A percentile compares a stretch with the other conserved stretches of the same genome.
Evolutionary conservation across 2,888 invertebrate genomes (phyloP).

Genomic region (Therioaphis trifolii): DNA sequence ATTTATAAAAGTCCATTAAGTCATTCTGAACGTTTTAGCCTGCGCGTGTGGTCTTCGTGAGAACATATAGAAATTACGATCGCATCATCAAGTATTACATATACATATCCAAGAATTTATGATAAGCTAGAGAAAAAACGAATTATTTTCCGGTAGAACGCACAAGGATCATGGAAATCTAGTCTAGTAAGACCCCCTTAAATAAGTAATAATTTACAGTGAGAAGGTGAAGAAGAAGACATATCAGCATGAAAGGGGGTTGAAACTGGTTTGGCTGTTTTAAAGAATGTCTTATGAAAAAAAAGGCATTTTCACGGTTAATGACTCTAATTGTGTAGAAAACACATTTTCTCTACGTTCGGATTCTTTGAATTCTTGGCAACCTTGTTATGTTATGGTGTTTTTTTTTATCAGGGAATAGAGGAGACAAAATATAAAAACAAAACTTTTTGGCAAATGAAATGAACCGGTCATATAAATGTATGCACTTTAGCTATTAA

Average conservation of each 20-base stretch:
- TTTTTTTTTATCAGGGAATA: neutral
- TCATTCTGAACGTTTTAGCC: conserved; percentile 19
- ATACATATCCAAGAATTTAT: neutral
- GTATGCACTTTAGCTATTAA: neutral
- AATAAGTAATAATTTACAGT: neutral
- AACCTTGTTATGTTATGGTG: neutral
- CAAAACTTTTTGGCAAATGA: neutral
- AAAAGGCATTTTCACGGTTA: conserved; percentile 37
- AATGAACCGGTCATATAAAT: neutral
- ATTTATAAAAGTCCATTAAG: conserved; percentile 17
- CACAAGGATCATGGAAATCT: neutral
- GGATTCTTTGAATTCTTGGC: neutral
- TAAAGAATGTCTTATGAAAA: neutral
- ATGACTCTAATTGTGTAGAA: neutral
- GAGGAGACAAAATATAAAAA: neutral
- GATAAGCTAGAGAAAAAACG: neutral
- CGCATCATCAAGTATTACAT: neutral
- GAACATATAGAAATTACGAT: neutral
- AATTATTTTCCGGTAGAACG: conserved; percentile 1
- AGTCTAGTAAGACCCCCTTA: neutral
- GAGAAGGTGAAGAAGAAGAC: neutral
- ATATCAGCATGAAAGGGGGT: neutral
- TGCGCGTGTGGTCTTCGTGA: neutral
- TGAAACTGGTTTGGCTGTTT: conserved; percentile 23
- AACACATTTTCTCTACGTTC: neutral